Percentiles rank a stretch among this genome's conserved stretches.
Conservation (phyloP, 1,140 invertebrate species). For the Temnothorax longispinosus region DNA sequence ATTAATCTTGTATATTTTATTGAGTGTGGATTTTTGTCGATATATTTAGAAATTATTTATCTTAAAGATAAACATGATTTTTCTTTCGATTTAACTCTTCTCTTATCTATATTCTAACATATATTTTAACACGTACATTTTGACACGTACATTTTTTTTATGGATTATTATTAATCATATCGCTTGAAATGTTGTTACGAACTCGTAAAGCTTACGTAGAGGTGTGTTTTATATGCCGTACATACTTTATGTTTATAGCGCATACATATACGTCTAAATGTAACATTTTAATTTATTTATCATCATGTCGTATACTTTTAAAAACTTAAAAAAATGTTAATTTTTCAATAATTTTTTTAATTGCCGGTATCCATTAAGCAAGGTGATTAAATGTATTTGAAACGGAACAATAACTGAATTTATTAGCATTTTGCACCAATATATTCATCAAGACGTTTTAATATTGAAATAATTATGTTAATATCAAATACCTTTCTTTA, state of each 20-base stretch:
- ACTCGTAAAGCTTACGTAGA: neutral
- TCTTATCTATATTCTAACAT: neutral
- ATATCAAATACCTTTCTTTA: neutral
- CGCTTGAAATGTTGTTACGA: neutral
- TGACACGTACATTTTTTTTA: neutral
- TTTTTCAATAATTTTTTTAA: neutral
- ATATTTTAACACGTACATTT: neutral
- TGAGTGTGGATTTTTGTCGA: neutral
- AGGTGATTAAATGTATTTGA: neutral
- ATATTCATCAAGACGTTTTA: neutral
- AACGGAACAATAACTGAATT: neutral
- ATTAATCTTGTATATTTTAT: neutral
- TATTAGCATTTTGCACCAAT: neutral
- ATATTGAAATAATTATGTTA: conserved; percentile 3
- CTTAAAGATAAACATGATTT: neutral
- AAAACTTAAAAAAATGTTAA: neutral
- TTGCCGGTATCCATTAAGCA: neutral
- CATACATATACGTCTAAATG: neutral
- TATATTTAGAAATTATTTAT: neutral
- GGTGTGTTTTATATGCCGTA: neutral
- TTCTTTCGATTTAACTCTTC: neutral
- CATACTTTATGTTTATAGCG: neutral
- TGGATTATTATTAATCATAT: neutral
- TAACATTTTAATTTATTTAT: conserved; percentile 3
- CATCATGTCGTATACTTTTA: neutral